Conservation (phyloP, 1,140 invertebrate genomes). For the Drosophila kepulauana region DNA sequence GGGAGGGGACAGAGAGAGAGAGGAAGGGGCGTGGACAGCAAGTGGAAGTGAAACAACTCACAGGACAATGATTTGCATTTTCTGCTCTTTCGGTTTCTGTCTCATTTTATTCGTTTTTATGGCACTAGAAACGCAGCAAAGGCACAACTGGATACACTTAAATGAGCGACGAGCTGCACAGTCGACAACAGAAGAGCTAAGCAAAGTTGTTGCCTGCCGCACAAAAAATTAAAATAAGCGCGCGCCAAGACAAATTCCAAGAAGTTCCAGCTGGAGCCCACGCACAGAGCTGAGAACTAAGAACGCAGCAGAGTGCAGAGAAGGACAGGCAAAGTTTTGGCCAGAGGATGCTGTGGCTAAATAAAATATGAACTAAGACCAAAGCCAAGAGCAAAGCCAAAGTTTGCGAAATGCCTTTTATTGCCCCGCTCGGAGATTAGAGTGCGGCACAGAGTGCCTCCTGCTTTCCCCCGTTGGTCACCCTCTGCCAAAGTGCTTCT, state of each 20-base stretch:
- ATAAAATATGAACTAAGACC: slow-evolving; percentile 73
- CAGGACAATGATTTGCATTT: slow-evolving; percentile 72
- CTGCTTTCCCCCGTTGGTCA: not conserved
- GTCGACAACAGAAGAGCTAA: slow-evolving; percentile 25
- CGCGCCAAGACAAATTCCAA: slow-evolving; percentile 55
- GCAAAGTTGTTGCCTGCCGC: slow-evolving; percentile 33
- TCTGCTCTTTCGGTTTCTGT: slow-evolving; percentile 57
- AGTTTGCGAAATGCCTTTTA: slow-evolving; percentile 68
- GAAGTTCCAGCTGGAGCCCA: slow-evolving; percentile 54
- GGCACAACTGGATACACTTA: slow-evolving; percentile 38
- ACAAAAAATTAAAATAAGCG: slow-evolving; percentile 66
- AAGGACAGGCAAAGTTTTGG: slow-evolving; percentile 34
- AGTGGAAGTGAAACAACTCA: slow-evolving; percentile 31
- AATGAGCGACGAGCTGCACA: slow-evolving; percentile 21
- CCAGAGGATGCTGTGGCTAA: slow-evolving; percentile 58
- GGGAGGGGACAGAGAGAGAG: not conserved
- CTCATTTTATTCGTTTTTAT: slow-evolving; percentile 65
- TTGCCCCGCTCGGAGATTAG: slow-evolving; percentile 65
- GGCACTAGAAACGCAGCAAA: slow-evolving; percentile 53
- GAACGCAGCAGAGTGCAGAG: slow-evolving; percentile 2
- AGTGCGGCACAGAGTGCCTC: slow-evolving; percentile 19
- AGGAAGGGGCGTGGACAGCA: slow-evolving; percentile 10
- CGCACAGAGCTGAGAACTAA: slow-evolving; percentile 9
- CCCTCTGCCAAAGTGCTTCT: too few species aligned
- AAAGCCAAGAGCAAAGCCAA: slow-evolving; percentile 48